Evolutionary conservation across 2,113 vertebrate species (phyloP).

Genomic region (Gila orcuttii): DNA sequence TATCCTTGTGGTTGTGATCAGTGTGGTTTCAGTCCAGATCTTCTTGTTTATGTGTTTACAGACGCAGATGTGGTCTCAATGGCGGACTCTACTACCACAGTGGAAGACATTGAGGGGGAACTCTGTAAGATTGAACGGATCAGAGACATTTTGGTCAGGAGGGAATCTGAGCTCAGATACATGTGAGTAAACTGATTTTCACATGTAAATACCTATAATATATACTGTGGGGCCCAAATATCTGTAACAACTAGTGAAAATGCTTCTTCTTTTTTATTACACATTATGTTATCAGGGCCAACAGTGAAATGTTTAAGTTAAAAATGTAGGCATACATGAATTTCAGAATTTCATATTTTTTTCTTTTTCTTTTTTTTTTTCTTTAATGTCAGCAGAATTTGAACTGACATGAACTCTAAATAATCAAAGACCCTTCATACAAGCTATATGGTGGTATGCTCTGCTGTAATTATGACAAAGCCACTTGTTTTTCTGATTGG

Average conservation of each 20-base stretch:
- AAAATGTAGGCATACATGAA: neutral
- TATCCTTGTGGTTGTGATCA: neutral
- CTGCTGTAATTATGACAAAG: no score
- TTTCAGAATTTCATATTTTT: neutral
- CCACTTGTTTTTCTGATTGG: no score
- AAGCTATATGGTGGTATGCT: neutral
- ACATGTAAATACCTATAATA: neutral
- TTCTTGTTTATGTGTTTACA: conserved; percentile 52
- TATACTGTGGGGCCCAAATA: neutral
- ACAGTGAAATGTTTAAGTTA: neutral
- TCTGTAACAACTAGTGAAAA: neutral
- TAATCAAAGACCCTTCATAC: neutral
- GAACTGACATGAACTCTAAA: no score
- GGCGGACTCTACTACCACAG: conserved; percentile 84
- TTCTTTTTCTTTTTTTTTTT: no score
- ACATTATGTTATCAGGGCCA: neutral
- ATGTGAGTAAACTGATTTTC: conserved; percentile 76
- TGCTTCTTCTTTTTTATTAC: neutral
- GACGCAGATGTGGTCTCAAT: conserved; percentile 84
- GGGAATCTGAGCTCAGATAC: conserved; percentile 88
- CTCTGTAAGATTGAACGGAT: conserved; percentile 86
- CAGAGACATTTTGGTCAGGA: conserved; percentile 83
- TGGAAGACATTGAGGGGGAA: conserved; percentile 85
- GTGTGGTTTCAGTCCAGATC: conserved; percentile 15
- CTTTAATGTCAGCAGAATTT: no score